These are phyloP conservation scores for Entomobrya multifasciata DNA, from an alignment of 2,888 invertebrate species.

Conservation along the genomic window DNA sequence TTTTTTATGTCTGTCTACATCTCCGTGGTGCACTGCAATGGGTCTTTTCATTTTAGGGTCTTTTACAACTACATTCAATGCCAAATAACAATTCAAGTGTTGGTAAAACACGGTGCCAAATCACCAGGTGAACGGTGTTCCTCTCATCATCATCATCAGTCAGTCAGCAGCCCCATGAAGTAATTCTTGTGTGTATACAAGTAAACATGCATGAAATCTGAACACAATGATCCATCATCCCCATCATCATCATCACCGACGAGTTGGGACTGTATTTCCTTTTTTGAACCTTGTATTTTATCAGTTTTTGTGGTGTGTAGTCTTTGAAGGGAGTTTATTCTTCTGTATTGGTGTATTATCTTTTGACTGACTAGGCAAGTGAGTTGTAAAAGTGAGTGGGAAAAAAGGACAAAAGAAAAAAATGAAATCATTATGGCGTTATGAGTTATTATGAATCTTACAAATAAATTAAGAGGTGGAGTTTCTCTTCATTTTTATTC, in stretches of 20 bases:
- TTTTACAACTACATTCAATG: conserved; percentile 29
- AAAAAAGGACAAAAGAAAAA: conserved; percentile 54
- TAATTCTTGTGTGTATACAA: conserved; percentile 34
- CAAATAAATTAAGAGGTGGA: conserved; percentile 70
- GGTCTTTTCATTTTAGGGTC: conserved; percentile 37
- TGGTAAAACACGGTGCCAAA: conserved; percentile 49
- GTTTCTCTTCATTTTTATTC: conserved; percentile 56
- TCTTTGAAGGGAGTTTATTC: conserved; percentile 58
- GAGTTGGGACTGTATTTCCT: conserved; percentile 47
- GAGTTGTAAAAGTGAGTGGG: conserved; percentile 54
- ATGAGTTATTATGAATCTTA: conserved; percentile 68
- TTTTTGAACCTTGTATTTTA: conserved; percentile 45
- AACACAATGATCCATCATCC: conserved; percentile 71
- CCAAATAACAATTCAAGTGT: conserved; percentile 40
- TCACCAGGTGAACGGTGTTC: conserved; percentile 33
- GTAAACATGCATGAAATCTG: conserved; percentile 69
- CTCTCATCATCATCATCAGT: conserved; percentile 51
- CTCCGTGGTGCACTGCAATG: conserved; percentile 1
- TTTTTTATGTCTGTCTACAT: conserved; percentile 21
- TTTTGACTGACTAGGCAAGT: conserved; percentile 58
- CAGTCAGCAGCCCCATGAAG: conserved; percentile 25
- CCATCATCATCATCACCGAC: neutral
- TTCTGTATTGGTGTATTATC: conserved; percentile 52
- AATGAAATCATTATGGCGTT: conserved; percentile 66
- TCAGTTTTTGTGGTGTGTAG: conserved; percentile 50